Conservation (phyloP, 2,797 vertebrate species). For the Emydoidea blandingii region DNA sequence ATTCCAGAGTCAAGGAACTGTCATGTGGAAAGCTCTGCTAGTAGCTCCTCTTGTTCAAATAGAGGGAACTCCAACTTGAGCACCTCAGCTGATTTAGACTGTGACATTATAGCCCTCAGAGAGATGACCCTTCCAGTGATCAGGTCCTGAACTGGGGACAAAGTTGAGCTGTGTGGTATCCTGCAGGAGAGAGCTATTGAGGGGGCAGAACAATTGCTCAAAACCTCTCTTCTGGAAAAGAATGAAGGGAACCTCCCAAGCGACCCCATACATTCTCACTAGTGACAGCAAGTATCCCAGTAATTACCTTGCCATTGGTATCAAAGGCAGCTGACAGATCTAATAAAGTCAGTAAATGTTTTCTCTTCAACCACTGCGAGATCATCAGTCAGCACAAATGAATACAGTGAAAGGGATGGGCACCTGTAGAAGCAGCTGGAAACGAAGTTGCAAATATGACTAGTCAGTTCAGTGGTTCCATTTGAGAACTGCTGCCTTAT, state of each 20-base stretch:
- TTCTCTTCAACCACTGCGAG: background rate
- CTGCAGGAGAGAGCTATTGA: background rate
- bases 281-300: background rate
- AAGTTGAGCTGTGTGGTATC: background rate
- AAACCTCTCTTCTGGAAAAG: background rate
- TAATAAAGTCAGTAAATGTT: background rate
- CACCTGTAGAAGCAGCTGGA: background rate
- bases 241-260: background rate
- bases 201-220: background rate
- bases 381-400: background rate
- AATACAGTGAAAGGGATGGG: background rate
- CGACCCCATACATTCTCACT: background rate
- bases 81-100: background rate
- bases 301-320: background rate
- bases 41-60: background rate
- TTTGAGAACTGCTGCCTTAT: background rate
- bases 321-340: background rate
- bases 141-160: background rate
- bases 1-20: background rate
- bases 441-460: background rate
- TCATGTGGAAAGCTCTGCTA: background rate
- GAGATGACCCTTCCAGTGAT: background rate
- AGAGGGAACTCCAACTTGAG: background rate
- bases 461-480: background rate
- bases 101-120: background rate